Conservation (phyloP, 2,113 vertebrate species). For the Actenoides hombroni region DNA sequence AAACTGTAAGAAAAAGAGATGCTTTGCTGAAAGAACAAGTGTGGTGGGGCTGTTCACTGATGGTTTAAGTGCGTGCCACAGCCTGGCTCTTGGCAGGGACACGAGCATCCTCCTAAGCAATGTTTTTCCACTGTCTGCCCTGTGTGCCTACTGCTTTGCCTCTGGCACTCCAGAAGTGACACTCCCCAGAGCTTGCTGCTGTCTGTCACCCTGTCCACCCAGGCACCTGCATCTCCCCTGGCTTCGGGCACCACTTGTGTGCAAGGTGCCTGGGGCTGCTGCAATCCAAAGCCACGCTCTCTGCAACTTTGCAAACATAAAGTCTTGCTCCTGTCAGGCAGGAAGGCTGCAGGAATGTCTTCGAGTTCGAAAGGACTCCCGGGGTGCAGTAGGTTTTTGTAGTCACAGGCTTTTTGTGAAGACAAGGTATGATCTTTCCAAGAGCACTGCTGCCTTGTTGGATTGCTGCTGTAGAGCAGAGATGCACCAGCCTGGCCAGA, state of each 20-base stretch:
- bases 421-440: neutral
- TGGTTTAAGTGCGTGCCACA: neutral
- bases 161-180: neutral
- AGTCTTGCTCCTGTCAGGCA: neutral
- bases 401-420: neutral
- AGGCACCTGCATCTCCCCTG: neutral
- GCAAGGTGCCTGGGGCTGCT: neutral
- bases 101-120: neutral
- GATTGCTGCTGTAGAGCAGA: neutral
- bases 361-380: neutral
- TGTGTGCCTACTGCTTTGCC: neutral
- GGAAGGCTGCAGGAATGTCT: neutral
- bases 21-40: neutral
- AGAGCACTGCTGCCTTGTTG: neutral
- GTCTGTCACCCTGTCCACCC: neutral
- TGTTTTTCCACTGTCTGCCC: neutral
- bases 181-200: neutral
- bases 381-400: neutral
- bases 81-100: neutral
- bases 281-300: neutral
- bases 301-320: neutral
- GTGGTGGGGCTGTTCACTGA: fast-evolving
- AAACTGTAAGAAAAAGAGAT: slow-evolving; percentile 68
- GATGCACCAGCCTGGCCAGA: neutral
- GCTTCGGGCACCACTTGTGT: neutral